A percentile compares a stretch with the other conserved stretches of the same genome.
Evolutionary conservation across 2,888 invertebrate genomes (phyloP).

Genomic region (Exocentrus adspersus): DNA sequence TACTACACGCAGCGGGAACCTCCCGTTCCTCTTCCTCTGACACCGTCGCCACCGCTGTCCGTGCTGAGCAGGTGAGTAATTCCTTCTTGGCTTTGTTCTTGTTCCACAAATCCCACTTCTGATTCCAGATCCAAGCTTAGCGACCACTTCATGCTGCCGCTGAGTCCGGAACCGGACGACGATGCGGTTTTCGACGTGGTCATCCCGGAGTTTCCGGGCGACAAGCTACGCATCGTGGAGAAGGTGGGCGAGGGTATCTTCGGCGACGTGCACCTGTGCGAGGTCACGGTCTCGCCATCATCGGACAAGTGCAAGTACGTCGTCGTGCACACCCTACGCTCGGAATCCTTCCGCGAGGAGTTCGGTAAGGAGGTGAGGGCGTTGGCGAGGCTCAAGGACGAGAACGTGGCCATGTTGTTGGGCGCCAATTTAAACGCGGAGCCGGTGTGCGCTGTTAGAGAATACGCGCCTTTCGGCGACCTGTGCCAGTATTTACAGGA

Average conservation of each 20-base stretch:
- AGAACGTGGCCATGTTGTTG: conserved; percentile 77
- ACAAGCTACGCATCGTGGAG: conserved; percentile 78
- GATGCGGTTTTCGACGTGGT: conserved; percentile 66
- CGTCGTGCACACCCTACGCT: conserved; percentile 77
- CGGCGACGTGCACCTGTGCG: conserved; percentile 78
- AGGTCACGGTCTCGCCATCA: too few relatives aligned
- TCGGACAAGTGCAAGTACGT: conserved; percentile 66
- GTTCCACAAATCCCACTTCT: not conserved
- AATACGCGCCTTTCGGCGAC: conserved; percentile 82
- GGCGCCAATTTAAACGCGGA: conserved; percentile 79
- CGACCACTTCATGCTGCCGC: conserved; percentile 58
- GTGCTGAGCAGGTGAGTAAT: conserved; percentile 17
- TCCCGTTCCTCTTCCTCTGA: conserved; percentile 51
- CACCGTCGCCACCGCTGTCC: conserved; percentile 52
- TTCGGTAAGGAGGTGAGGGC: conserved; percentile 76
- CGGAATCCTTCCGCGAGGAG: conserved; percentile 72
- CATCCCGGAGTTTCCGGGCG: conserved; percentile 74
- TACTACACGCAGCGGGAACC: conserved; percentile 67
- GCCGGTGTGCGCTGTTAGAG: conserved; percentile 80
- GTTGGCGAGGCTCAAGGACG: conserved; percentile 74
- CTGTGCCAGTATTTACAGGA: conserved; percentile 86
- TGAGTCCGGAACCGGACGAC: conserved; percentile 63
- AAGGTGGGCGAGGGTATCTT: conserved; percentile 81
- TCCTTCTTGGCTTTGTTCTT: too few relatives aligned
- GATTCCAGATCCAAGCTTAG: conserved; percentile 57